Conservation (phyloP, 2,113 vertebrate genomes). For the Hippocampus guttulatus region DNA sequence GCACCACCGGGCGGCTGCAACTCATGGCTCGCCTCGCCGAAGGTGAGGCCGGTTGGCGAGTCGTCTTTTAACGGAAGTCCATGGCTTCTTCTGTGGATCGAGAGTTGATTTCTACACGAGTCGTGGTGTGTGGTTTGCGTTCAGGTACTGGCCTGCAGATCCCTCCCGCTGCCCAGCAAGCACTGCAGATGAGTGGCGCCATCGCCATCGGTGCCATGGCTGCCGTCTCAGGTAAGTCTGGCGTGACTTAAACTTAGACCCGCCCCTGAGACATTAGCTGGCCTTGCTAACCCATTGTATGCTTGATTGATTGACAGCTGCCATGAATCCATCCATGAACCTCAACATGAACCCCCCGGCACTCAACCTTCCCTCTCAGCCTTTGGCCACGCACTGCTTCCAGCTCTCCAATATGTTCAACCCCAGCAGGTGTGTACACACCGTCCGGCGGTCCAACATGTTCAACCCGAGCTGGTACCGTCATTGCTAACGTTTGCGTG, state of each 20-base stretch:
- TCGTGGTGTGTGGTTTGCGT: background rate
- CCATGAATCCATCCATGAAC: constrained; percentile 67
- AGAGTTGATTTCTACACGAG: too few relatives aligned
- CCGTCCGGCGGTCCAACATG: background rate
- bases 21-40: constrained; percentile 94
- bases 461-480: background rate
- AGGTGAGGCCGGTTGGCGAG: constrained; percentile 62
- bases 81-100: too few relatives aligned
- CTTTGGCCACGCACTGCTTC: constrained; percentile 93
- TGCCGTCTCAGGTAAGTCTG: constrained; percentile 77
- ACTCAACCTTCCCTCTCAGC: constrained; percentile 78
- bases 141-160: constrained; percentile 92
- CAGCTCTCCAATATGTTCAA: constrained; percentile 98
- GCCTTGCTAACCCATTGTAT: background rate
- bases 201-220: constrained; percentile 93
- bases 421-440: constrained; percentile 78
- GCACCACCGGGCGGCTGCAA: constrained; percentile 91
- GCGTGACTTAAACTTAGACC: background rate
- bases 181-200: constrained; percentile 95
- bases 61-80: too few relatives aligned
- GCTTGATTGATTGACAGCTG: constrained; percentile 49
- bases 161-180: constrained; percentile 94
- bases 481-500: background rate
- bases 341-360: constrained; percentile 63
- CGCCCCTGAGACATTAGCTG: background rate